Conservation (phyloP, 1,140 invertebrate species). For the Drosophila nikananu region DNA sequence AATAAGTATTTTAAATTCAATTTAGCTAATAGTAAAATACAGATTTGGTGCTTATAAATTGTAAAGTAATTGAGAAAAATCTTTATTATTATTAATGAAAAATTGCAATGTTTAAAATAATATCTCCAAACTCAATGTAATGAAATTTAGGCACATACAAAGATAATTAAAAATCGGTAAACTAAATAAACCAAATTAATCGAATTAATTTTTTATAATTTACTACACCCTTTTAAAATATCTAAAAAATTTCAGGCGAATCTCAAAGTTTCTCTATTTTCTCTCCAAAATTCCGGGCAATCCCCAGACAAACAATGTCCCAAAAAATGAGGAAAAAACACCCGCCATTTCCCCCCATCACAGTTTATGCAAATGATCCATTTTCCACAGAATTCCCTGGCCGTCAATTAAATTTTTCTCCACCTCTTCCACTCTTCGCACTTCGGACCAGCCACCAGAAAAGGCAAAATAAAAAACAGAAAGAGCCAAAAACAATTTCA, state of each 20-base stretch:
- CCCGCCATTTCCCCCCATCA: slow-evolving; percentile 16
- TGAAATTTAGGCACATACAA: too few species aligned
- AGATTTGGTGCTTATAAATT: too few species aligned
- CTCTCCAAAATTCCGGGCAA: not conserved
- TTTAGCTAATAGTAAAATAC: too few species aligned
- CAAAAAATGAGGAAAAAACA: not conserved
- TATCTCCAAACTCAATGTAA: too few species aligned
- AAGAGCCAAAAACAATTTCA: slow-evolving; percentile 20
- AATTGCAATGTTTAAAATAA: too few species aligned
- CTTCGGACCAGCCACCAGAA: slow-evolving; percentile 14
- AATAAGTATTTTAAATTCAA: too few species aligned
- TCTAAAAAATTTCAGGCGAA: not conserved
- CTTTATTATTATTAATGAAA: too few species aligned
- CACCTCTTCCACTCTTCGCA: slow-evolving; percentile 28
- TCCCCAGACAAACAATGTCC: not conserved
- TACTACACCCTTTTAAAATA: not conserved
- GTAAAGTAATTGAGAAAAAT: too few species aligned
- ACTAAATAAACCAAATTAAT: too few species aligned
- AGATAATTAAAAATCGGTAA: too few species aligned
- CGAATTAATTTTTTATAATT: too few species aligned
- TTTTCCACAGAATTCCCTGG: slow-evolving; percentile 78
- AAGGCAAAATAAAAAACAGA: not conserved
- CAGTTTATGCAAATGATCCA: slow-evolving; percentile 75
- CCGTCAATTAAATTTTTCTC: slow-evolving; percentile 71
- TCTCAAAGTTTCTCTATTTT: not conserved